phyloP scores from a whole-genome alignment of 2,797 vertebrate genomes.

The Myotis pilosus region DNA sequence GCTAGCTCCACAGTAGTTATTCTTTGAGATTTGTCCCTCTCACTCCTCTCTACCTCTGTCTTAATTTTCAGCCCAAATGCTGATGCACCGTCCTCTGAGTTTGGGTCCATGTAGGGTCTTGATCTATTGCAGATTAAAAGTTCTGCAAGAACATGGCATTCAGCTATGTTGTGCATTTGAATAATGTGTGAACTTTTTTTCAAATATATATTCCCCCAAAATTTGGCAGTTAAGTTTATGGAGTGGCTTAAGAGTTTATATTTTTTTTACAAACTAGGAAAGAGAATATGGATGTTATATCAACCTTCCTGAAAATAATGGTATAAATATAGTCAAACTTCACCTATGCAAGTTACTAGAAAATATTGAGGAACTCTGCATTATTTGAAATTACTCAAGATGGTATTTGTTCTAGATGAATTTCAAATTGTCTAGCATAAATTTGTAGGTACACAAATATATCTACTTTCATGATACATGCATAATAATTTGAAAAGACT shows the following conservation, averaged over 20 bases:
- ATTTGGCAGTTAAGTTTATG: not conserved
- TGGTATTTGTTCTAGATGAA: not conserved
- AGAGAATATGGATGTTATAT: not conserved
- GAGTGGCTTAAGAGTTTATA: not conserved
- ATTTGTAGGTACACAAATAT: not conserved
- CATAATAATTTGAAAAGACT: constrained; percentile 4
- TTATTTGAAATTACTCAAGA: not conserved
- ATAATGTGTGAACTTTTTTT: not conserved
- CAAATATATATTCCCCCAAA: not conserved
- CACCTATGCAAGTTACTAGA: not conserved
- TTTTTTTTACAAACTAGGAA: not conserved
- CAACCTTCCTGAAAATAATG: not conserved
- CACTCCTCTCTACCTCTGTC: not conserved
- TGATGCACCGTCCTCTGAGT: not conserved
- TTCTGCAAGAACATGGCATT: not conserved
- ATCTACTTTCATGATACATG: not conserved
- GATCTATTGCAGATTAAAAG: not conserved
- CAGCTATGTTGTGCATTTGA: not conserved
- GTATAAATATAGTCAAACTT: not conserved
- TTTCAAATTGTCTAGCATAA: not conserved
- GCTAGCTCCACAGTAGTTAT: not conserved
- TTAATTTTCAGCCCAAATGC: not conserved
- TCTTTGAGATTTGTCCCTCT: not conserved
- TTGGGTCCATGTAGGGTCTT: not conserved
- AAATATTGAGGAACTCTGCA: not conserved